These are phyloP conservation scores for Ammodytes dubius DNA, from an alignment of 2,113 vertebrate genomes.

Conservation along the genomic window DNA sequence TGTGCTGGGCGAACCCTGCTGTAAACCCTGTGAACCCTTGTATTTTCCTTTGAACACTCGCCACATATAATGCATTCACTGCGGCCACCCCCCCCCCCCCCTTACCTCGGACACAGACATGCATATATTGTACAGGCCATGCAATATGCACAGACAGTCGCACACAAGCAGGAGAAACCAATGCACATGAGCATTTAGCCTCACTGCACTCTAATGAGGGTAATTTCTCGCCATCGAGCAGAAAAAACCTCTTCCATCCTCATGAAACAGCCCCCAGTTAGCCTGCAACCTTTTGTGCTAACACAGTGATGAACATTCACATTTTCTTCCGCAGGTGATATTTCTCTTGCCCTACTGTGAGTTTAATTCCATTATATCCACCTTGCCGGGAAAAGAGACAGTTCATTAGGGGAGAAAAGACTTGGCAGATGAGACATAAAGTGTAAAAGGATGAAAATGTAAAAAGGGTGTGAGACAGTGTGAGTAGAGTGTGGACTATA, in stretches of 20 bases:
- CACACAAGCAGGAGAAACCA: constrained; percentile 28
- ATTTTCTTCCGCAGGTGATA: constrained; percentile 56
- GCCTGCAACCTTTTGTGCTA: constrained; percentile 71
- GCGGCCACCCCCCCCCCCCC: neutral
- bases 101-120: neutral
- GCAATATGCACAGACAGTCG: neutral
- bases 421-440: constrained; percentile 38
- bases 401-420: constrained; percentile 62
- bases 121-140: neutral
- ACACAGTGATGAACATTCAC: constrained; percentile 54
- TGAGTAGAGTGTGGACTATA: neutral
- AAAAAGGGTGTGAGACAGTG: neutral
- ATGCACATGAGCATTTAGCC: constrained; percentile 56
- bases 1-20: neutral
- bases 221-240: constrained; percentile 46
- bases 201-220: constrained; percentile 43
- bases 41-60: constrained; percentile 34
- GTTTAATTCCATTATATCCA: constrained; percentile 61
- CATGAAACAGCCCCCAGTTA: constrained; percentile 59
- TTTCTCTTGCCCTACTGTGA: constrained; percentile 49
- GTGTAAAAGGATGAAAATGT: constrained; percentile 57
- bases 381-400: constrained; percentile 37
- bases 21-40: constrained; percentile 20
- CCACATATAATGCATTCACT: constrained; percentile 11
- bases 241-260: constrained; percentile 44